phyloP scores from a whole-genome alignment of 2,113 vertebrate genomes.

The Crotalus tigris region DNA sequence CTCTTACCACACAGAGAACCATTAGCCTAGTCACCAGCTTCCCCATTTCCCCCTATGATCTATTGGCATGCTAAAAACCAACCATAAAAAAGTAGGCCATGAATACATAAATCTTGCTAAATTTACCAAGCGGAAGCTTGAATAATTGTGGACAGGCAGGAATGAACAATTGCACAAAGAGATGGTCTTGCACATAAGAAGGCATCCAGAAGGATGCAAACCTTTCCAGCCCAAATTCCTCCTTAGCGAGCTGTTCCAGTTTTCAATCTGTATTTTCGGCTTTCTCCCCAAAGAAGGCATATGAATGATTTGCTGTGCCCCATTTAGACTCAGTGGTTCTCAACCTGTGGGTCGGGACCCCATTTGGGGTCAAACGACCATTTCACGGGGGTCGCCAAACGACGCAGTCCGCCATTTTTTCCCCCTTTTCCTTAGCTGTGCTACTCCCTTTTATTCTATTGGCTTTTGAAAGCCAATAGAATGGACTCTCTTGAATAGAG shows the following conservation, averaged over 20 bases:
- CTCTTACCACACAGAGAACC: neutral
- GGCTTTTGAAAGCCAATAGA: no score
- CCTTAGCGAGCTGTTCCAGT: neutral
- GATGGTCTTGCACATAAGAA: neutral
- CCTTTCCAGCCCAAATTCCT: neutral
- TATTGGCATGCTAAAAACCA: neutral
- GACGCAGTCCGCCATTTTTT: no score
- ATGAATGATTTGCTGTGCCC: neutral
- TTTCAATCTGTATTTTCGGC: neutral
- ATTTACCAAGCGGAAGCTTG: neutral
- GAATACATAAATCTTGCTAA: neutral
- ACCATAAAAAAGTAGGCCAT: neutral
- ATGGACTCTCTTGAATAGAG: no score
- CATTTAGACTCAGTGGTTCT: neutral
- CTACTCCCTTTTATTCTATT: no score
- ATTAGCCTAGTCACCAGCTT: neutral
- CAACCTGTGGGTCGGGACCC: no score
- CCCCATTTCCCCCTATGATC: neutral
- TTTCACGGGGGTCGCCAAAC: no score
- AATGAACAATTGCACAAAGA: neutral
- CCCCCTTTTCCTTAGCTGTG: no score
- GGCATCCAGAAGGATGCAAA: neutral
- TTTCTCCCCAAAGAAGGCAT: neutral
- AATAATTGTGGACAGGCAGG: neutral
- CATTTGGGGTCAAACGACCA: no score